phyloP scores from a whole-genome alignment of 2,113 vertebrate genomes.

The Manacus vitellinus region DNA sequence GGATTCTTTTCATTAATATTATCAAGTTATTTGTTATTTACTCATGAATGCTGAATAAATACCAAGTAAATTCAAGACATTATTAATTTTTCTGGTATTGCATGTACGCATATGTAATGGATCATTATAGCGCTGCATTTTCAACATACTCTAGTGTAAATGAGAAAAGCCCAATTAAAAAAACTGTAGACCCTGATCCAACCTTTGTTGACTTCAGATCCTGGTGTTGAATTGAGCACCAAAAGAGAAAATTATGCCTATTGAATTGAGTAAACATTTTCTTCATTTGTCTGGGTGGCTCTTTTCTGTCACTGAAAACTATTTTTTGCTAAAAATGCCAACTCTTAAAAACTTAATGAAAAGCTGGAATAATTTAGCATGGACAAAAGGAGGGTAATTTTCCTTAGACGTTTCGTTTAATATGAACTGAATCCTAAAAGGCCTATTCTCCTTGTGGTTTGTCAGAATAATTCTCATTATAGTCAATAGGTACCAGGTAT shows the following conservation, averaged over 20 bases:
- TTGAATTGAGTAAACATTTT: constrained; percentile 58
- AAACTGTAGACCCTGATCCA: constrained; percentile 9
- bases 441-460: background rate
- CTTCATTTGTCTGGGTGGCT: constrained; percentile 23
- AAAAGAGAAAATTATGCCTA: constrained; percentile 43
- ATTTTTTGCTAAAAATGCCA: constrained; percentile 26
- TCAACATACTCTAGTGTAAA: background rate
- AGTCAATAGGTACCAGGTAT: constrained; percentile 26
- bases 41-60: constrained; percentile 34
- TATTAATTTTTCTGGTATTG: constrained; percentile 19
- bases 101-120: background rate
- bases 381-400: constrained; percentile 17
- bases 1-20: background rate
- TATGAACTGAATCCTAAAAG: constrained; percentile 4
- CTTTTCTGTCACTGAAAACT: constrained; percentile 40
- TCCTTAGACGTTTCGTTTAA: background rate
- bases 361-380: constrained; percentile 22
- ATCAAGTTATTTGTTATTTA: constrained; percentile 57
- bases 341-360: constrained; percentile 45
- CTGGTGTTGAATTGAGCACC: constrained; percentile 22
- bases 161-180: constrained; percentile 41
- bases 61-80: background rate
- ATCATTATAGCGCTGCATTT: constrained; percentile 38
- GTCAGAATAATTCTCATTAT: constrained; percentile 31
- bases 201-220: constrained; percentile 43